Conservation (phyloP, 1,140 invertebrate genomes). For the Ganaspis sp. region DNA sequence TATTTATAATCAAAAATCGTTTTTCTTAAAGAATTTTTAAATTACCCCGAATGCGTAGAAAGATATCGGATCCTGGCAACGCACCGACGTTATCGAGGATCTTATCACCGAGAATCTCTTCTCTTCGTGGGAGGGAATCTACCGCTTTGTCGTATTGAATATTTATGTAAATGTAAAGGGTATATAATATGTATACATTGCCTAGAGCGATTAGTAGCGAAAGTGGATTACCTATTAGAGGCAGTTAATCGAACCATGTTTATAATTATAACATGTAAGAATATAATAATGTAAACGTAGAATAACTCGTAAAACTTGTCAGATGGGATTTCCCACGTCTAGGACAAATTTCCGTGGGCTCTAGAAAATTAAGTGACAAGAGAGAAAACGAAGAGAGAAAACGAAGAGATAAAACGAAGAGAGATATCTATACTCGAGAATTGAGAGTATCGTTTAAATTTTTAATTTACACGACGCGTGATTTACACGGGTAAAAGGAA, state of each 20-base stretch:
- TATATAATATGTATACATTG: slow-evolving; percentile 50
- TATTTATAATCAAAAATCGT: slow-evolving; percentile 76
- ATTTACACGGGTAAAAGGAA: slow-evolving; percentile 75
- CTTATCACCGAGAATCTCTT: slow-evolving; percentile 18
- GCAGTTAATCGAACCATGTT: slow-evolving; percentile 69
- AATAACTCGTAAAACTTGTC: background rate
- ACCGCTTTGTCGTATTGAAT: slow-evolving; percentile 2
- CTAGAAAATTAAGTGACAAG: too few species aligned
- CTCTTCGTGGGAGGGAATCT: slow-evolving; percentile 36
- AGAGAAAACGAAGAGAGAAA: background rate
- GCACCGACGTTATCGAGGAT: background rate
- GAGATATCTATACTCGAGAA: too few species aligned
- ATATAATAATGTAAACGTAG: slow-evolving; percentile 48
- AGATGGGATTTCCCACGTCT: too few species aligned
- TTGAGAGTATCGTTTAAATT: slow-evolving; percentile 25
- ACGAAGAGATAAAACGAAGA: background rate
- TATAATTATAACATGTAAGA: slow-evolving; percentile 56
- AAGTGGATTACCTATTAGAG: slow-evolving; percentile 65
- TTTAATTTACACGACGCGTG: slow-evolving; percentile 72
- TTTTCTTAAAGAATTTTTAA: slow-evolving; percentile 55
- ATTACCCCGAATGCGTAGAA: slow-evolving; percentile 36
- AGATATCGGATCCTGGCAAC: slow-evolving; percentile 54
- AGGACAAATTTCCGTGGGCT: too few species aligned
- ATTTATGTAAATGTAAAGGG: slow-evolving; percentile 61
- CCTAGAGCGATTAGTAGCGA: slow-evolving; percentile 59